Conservation (phyloP, 1,140 invertebrate species). For the Magallana angulata region DNA sequence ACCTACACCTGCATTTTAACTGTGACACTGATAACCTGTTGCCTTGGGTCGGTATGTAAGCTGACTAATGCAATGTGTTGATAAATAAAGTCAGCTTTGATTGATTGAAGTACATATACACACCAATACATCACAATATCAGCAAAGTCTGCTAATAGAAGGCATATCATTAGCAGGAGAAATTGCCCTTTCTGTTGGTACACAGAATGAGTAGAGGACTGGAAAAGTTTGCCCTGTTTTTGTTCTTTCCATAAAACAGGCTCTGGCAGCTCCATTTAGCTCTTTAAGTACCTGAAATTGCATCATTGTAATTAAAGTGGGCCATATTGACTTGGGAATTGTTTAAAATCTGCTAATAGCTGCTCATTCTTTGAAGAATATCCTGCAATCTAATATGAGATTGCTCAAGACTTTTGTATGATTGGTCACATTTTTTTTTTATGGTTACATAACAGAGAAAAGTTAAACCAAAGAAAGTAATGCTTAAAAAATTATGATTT, state of each 20-base stretch:
- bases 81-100: slow-evolving; percentile 20
- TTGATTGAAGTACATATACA: not conserved
- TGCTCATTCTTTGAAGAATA: not conserved
- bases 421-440: too few relatives aligned
- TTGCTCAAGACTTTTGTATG: too few relatives aligned
- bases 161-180: not conserved
- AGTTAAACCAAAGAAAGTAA: too few relatives aligned
- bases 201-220: not conserved
- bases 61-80: slow-evolving; percentile 19
- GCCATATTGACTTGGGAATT: not conserved
- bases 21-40: not conserved
- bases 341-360: not conserved
- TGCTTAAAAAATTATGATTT: too few relatives aligned
- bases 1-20: slow-evolving; percentile 4
- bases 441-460: too few relatives aligned
- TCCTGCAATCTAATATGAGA: not conserved
- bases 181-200: not conserved
- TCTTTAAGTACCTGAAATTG: not conserved
- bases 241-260: not conserved
- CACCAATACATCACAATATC: slow-evolving; percentile 14
- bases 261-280: not conserved
- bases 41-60: not conserved
- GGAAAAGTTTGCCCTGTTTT: too few relatives aligned
- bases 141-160: slow-evolving; percentile 7
- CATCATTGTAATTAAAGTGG: slow-evolving; percentile 1